A percentile compares a stretch with the other conserved stretches of the same genome.
Evolutionary conservation across 1,140 invertebrate genomes (phyloP).

Genomic region (Pseudomyrmex concolor): DNA sequence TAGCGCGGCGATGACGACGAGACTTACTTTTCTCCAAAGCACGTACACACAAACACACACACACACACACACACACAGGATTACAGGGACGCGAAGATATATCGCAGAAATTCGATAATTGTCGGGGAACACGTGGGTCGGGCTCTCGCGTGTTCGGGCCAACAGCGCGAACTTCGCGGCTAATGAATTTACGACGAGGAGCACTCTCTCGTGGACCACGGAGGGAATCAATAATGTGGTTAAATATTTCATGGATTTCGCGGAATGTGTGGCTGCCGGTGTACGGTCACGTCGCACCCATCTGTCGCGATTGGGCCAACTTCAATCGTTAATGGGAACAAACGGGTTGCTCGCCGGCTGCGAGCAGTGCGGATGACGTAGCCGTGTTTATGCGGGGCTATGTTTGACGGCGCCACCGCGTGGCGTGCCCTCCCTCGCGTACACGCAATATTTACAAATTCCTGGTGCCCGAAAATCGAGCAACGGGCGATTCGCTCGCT

Average conservation of each 20-base stretch:
- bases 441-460: slow-evolving; percentile 80
- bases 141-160: slow-evolving; percentile 60
- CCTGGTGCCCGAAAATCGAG: slow-evolving; percentile 74
- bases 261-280: slow-evolving; percentile 77
- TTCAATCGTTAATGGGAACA: slow-evolving; percentile 82
- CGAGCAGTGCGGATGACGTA: slow-evolving; percentile 74
- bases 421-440: slow-evolving; percentile 48
- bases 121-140: slow-evolving; percentile 66
- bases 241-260: slow-evolving; percentile 83
- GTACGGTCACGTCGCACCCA: slow-evolving; percentile 80
- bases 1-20: slow-evolving; percentile 24
- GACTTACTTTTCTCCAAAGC: slow-evolving; percentile 45
- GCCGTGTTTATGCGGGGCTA: slow-evolving; percentile 75
- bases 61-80: background rate
- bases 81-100: slow-evolving; percentile 59
- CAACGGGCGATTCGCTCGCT: slow-evolving; percentile 43
- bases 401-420: slow-evolving; percentile 44
- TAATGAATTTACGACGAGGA: slow-evolving; percentile 79
- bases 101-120: slow-evolving; percentile 72
- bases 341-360: slow-evolving; percentile 73
- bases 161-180: slow-evolving; percentile 69
- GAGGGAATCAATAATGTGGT: slow-evolving; percentile 81
- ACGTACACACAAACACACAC: slow-evolving; percentile 4
- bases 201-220: slow-evolving; percentile 76
- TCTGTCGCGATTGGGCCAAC: slow-evolving; percentile 81